These are phyloP conservation scores for Merodon equestris DNA, from an alignment of 2,888 invertebrate species.

Conservation along the genomic window DNA sequence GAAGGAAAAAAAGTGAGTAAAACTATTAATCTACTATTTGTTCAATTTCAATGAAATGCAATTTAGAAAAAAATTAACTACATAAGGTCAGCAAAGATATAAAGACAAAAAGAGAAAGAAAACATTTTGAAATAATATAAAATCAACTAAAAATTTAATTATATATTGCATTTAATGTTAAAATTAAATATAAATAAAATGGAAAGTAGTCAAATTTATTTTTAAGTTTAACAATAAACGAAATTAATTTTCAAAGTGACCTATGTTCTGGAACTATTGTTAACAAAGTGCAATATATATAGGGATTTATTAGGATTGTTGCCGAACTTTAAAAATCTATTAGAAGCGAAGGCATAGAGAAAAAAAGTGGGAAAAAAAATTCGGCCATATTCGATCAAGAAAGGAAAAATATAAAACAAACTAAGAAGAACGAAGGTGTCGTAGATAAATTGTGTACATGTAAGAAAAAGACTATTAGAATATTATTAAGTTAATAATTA, in stretches of 20 bases:
- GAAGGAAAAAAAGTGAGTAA: slow-evolving; percentile 10
- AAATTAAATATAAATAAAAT: slow-evolving; percentile 50
- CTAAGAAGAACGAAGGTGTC: slow-evolving; percentile 17
- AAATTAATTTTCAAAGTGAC: slow-evolving; percentile 11
- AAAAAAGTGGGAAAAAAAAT: slow-evolving; percentile 16
- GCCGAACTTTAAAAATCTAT: slow-evolving; percentile 26
- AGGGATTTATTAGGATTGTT: slow-evolving; percentile 16
- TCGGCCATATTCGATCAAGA: slow-evolving; percentile 31
- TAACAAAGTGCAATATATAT: slow-evolving; percentile 53
- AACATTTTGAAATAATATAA: slow-evolving; percentile 67
- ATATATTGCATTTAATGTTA: slow-evolving; percentile 66
- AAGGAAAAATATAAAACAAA: slow-evolving; percentile 2
- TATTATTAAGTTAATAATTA: slow-evolving; percentile 37
- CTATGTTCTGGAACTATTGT: slow-evolving; percentile 19
- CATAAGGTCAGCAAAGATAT: neutral
- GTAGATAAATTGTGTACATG: slow-evolving; percentile 26
- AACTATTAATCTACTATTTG: slow-evolving; percentile 58
- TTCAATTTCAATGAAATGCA: slow-evolving; percentile 69
- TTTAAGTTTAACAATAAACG: slow-evolving; percentile 25
- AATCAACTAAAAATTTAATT: slow-evolving; percentile 30
- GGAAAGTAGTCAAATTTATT: slow-evolving; percentile 19
- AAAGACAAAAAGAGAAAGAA: slow-evolving; percentile 42
- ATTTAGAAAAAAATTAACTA: slow-evolving; percentile 56
- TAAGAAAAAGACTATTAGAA: slow-evolving; percentile 49
- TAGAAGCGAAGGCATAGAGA: no score